phyloP scores from a whole-genome alignment of 2,113 vertebrate species.

The Archilochus colubris region DNA sequence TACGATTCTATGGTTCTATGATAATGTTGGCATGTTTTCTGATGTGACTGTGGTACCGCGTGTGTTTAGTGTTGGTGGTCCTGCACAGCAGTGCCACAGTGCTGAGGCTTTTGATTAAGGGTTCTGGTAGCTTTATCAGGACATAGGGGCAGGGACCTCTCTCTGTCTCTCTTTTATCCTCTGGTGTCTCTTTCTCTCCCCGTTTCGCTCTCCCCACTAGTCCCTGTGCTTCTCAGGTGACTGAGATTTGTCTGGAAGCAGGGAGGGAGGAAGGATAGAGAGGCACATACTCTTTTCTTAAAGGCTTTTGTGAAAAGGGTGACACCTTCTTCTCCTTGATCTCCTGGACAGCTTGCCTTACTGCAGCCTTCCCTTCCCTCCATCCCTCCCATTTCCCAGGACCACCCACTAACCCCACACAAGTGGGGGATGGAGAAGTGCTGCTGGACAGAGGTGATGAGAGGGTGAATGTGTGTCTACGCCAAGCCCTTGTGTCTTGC shows the following conservation, averaged over 20 bases:
- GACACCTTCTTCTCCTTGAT: neutral
- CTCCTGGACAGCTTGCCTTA: neutral
- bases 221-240: neutral
- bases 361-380: neutral
- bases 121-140: neutral
- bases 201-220: neutral
- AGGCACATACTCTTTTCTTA: neutral
- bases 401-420: neutral
- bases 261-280: neutral
- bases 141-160: neutral
- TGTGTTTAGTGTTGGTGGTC: neutral
- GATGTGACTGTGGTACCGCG: neutral
- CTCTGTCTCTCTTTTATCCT: too few relatives aligned
- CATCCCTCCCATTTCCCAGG: neutral
- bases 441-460: neutral
- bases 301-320: neutral
- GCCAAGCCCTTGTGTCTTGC: neutral
- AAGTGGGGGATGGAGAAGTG: neutral
- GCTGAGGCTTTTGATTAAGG: neutral
- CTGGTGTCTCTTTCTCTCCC: neutral
- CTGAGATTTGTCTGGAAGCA: neutral
- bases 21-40: neutral
- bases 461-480: neutral
- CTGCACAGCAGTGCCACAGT: accelerated
- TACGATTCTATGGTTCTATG: too few relatives aligned